A percentile compares a stretch with the other conserved stretches of the same genome.
Evolutionary conservation across 2,888 invertebrate species (phyloP).

Genomic region (Bombyx huttoni): DNA sequence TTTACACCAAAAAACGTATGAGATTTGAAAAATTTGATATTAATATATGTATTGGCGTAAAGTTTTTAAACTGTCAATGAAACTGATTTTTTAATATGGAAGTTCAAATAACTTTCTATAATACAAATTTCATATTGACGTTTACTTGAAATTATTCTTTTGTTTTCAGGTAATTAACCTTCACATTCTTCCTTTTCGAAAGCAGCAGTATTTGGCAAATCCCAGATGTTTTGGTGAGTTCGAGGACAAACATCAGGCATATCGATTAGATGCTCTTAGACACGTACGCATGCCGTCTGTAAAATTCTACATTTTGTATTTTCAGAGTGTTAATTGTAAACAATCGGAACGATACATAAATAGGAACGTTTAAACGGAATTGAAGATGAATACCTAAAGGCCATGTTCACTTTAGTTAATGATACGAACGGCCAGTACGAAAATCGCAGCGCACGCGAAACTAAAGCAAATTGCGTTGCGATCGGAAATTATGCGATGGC

Average conservation of each 20-base stretch:
- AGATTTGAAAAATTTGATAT: too few species aligned
- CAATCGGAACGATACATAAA: background rate
- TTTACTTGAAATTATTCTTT: constrained; percentile 10
- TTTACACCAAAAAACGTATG: too few species aligned
- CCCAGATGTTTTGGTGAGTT: constrained; percentile 57
- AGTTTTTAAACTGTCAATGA: background rate
- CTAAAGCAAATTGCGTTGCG: background rate
- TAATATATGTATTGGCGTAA: too few species aligned
- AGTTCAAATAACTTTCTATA: background rate
- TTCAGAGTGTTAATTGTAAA: background rate
- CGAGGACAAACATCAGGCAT: constrained; percentile 39
- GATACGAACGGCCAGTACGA: background rate
- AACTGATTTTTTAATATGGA: background rate
- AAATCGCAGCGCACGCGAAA: background rate
- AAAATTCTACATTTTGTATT: background rate
- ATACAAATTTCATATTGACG: background rate
- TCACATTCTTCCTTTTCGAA: constrained; percentile 57
- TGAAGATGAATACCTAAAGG: background rate
- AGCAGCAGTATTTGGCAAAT: constrained; percentile 56
- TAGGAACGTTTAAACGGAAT: background rate
- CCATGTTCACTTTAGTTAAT: background rate
- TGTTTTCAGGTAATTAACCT: constrained; percentile 69
- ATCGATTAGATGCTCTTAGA: constrained; percentile 32
- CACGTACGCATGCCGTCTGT: background rate
- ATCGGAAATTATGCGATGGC: background rate